Evolutionary conservation across 1,140 invertebrate genomes (phyloP).

Genomic region (Pentalonia nigronervosa): DNA sequence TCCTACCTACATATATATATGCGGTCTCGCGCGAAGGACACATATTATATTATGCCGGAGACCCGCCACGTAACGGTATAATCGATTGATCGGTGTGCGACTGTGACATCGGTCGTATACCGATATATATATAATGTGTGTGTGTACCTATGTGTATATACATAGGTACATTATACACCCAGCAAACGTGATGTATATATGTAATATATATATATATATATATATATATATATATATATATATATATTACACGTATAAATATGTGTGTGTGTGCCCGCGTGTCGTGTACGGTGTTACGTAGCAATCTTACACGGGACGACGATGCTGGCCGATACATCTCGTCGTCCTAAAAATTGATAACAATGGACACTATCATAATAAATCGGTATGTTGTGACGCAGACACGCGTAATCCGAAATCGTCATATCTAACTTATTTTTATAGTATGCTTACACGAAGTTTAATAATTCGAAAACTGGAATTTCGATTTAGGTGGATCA

Average conservation of each 20-base stretch:
- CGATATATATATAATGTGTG: no score
- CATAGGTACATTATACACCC: no score
- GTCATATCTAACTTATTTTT: not conserved
- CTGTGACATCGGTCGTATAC: slow-evolving; percentile 39
- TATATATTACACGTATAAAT: not conserved
- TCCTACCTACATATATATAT: not conserved
- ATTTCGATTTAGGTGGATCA: not conserved
- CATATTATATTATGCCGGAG: not conserved
- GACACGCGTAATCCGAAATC: not conserved
- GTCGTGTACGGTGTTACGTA: not conserved
- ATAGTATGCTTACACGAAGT: not conserved
- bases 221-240: no score
- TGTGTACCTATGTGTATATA: not conserved
- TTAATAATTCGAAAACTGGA: not conserved
- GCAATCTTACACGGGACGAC: not conserved
- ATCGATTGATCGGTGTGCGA: slow-evolving; percentile 39
- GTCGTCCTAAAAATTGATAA: not conserved
- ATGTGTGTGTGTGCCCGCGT: no score
- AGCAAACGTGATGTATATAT: no score
- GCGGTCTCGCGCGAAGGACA: not conserved
- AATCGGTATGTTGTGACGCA: not conserved
- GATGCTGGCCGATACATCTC: not conserved
- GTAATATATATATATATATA: not conserved
- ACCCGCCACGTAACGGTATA: slow-evolving; percentile 48
- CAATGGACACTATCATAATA: not conserved